Conservation (phyloP, 2,113 vertebrate genomes). For the Podarcis raffonei region DNA sequence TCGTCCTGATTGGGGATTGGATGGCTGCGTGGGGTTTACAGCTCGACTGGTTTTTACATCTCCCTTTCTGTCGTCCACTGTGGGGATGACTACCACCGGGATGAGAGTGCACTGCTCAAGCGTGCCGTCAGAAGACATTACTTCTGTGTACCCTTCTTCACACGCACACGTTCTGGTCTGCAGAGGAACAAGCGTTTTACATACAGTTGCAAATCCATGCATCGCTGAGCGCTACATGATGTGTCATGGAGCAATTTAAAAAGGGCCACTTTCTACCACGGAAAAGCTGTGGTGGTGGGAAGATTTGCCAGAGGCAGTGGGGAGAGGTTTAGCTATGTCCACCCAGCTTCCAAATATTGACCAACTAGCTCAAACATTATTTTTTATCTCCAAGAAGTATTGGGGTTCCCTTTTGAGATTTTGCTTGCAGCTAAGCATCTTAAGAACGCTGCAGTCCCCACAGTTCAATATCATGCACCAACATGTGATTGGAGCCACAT, state of each 20-base stretch:
- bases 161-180: conserved; percentile 88
- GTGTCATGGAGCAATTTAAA: conserved; percentile 19
- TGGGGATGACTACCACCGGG: conserved; percentile 91
- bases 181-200: conserved; percentile 65
- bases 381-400: background rate
- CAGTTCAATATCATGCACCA: conserved; percentile 14
- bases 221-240: conserved; percentile 21
- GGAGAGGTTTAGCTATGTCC: background rate
- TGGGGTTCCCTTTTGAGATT: background rate
- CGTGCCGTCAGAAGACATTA: conserved; percentile 85
- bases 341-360: background rate
- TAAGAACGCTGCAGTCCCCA: background rate
- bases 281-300: background rate
- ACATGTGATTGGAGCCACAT: conserved; percentile 29
- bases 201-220: conserved; percentile 36
- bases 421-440: background rate
- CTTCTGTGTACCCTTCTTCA: conserved; percentile 95
- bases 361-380: background rate
- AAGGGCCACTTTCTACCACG: background rate
- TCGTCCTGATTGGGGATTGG: conserved; percentile 82
- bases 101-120: conserved; percentile 93
- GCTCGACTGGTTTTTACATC: conserved; percentile 96
- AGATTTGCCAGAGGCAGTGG: background rate
- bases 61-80: conserved; percentile 86
- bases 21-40: conserved; percentile 87